Evolutionary conservation across 2,797 vertebrate species (phyloP), one percentile per base, ranked within the genome.

Genomic region (Sebastes dallii): DNA sequence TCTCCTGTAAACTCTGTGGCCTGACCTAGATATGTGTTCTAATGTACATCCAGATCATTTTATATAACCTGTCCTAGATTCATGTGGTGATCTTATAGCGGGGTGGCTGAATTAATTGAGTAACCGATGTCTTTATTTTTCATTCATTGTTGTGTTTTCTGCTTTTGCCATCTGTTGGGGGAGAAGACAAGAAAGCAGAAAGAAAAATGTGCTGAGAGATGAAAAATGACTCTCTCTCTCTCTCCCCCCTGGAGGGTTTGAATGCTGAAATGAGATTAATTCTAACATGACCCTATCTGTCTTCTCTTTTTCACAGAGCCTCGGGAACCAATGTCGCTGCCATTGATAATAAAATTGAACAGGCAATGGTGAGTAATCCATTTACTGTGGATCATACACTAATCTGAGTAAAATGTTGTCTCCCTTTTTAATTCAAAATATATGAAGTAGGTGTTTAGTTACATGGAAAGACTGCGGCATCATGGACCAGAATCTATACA

Each of bases 331-430:
- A 98, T 89, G 97, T 97, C 92, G 99, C 99, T 94, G 98, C 98
- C 96, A 99, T 99, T 91, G 99, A 99, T 95, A 99, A 99, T 96
- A 99, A 99, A 97, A 99, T 99, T 94, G 99, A 99, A 95, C 98
- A 99, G 96, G 99, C 99, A 86, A 99, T 99, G 99, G 99, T 99
- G 94, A 99, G 99, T 97, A 55, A 62, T 86, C 27, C 4, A 4
- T 58, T 76, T 29, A 56, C 11, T 2, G 3, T 6, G 71, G 7
- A 72, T 72, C 12, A 3, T 56, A 24, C 16, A 11, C 27, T 27
- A 42, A 42, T 52, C 6, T 50, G 46, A 42, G 13, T 29, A 3
- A 29, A 29, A 4, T 22, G 4, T 18, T 16, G 5, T 46, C 18
- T 29, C 34, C 1, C 3, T 20, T 58, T 59, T 24, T 27, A 2